These are phyloP conservation scores for Clivina fossor DNA, from an alignment of 2,888 invertebrate species.

Conservation along the genomic window DNA sequence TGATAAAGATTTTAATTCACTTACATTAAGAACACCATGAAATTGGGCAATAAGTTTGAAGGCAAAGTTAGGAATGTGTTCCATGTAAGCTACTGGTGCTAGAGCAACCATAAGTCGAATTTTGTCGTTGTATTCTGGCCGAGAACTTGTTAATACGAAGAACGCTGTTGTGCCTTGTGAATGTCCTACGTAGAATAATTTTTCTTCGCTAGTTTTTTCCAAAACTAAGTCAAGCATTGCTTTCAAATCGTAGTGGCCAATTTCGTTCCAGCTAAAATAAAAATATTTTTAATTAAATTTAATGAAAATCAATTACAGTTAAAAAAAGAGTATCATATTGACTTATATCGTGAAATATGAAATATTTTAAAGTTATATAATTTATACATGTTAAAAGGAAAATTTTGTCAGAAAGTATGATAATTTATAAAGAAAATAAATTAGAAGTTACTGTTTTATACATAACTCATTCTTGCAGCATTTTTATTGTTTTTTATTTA, in stretches of 20 bases:
- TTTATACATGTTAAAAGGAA: background rate
- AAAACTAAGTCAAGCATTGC: slow-evolving; percentile 72
- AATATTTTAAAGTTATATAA: background rate
- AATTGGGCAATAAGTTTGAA: slow-evolving; percentile 55
- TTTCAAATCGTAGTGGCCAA: slow-evolving; percentile 73
- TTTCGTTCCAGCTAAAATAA: slow-evolving; percentile 71
- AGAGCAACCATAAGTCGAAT: slow-evolving; percentile 60
- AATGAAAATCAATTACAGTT: background rate
- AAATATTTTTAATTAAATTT: background rate
- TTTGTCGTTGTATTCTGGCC: slow-evolving; percentile 63
- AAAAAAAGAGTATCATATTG: background rate
- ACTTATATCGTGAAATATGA: background rate
- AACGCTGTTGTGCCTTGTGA: slow-evolving; percentile 68
- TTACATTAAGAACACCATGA: slow-evolving; percentile 38
- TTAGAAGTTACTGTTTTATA: background rate
- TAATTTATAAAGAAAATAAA: background rate
- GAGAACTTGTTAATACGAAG: slow-evolving; percentile 61
- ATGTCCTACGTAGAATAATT: slow-evolving; percentile 71
- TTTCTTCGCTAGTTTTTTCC: slow-evolving; percentile 56
- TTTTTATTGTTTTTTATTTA: background rate
- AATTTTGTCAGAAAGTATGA: background rate
- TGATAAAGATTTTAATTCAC: slow-evolving; percentile 24
- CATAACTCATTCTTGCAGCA: background rate
- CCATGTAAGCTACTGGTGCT: slow-evolving; percentile 62
- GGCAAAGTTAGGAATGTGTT: slow-evolving; percentile 56